phyloP scores from a whole-genome alignment of 2,113 vertebrate species.

The Perca flavescens region DNA sequence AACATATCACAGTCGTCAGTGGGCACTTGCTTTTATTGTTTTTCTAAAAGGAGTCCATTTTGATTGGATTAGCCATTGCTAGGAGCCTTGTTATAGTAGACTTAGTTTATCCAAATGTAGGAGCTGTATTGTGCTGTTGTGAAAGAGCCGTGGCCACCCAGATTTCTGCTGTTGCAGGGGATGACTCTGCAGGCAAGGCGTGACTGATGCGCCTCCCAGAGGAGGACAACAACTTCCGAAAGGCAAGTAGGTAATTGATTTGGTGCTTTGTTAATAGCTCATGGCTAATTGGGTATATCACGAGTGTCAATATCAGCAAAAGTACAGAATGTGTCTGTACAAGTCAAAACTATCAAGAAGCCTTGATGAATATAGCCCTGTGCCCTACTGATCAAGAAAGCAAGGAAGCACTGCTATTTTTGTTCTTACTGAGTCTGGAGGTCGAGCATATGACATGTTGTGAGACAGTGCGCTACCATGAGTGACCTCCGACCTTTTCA shows the following conservation, averaged over 20 bases:
- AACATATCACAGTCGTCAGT: constrained; percentile 79
- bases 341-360: constrained; percentile 30
- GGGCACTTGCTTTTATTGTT: constrained; percentile 77
- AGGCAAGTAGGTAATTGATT: constrained; percentile 78
- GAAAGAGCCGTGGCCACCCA: constrained; percentile 83
- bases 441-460: constrained; percentile 37
- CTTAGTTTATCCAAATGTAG: constrained; percentile 82
- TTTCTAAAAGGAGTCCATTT: constrained; percentile 83
- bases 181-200: constrained; percentile 73
- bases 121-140: constrained; percentile 79
- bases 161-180: constrained; percentile 73
- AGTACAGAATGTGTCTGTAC: constrained; percentile 38
- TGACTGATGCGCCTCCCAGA: constrained; percentile 74
- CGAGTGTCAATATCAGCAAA: constrained; percentile 53
- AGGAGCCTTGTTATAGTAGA: constrained; percentile 81
- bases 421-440: constrained; percentile 8
- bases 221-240: constrained; percentile 74
- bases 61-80: constrained; percentile 84
- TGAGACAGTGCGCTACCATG: constrained; percentile 22
- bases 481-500: constrained; percentile 51
- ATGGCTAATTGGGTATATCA: constrained; percentile 69
- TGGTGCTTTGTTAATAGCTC: constrained; percentile 74
- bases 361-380: background rate
- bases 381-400: background rate
- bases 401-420: background rate